Percentiles rank a stretch among this genome's conserved stretches.
Conservation (phyloP, 2,113 vertebrate genomes). For the Clarias gariepinus region DNA sequence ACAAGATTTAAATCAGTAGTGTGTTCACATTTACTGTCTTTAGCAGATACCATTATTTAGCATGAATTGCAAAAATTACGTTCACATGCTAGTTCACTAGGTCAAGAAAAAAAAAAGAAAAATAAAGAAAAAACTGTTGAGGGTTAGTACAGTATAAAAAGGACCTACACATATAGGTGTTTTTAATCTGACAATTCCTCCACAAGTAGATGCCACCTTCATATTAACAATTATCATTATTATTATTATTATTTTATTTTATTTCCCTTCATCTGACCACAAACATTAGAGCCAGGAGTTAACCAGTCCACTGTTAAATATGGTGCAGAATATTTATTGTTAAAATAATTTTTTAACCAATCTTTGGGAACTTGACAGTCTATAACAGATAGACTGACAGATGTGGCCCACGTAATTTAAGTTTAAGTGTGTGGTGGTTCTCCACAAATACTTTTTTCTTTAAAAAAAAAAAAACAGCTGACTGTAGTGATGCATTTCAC, state of each 20-base stretch:
- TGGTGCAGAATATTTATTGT: neutral
- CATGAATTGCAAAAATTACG: neutral
- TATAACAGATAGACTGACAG: neutral
- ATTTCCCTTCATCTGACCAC: neutral
- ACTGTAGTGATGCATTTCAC: neutral
- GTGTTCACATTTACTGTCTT: neutral
- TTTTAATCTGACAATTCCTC: neutral
- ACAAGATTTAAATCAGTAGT: neutral
- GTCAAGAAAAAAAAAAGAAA: neutral
- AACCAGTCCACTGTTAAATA: neutral
- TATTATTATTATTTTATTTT: too few relatives aligned
- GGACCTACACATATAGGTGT: neutral
- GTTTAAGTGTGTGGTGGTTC: neutral
- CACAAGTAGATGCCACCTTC: neutral
- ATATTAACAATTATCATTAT: neutral
- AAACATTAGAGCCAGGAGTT: neutral
- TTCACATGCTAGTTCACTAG: neutral
- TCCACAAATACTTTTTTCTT: neutral
- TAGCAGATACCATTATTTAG: neutral
- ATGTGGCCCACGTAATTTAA: neutral
- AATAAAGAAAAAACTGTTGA: neutral
- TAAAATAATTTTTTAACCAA: neutral
- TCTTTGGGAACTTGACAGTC: neutral
- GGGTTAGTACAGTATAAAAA: neutral
- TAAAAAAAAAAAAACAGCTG: too few relatives aligned